A percentile compares a stretch with the other conserved stretches of the same genome.
Evolutionary conservation across 2,888 invertebrate genomes (phyloP).

Genomic region (Julus scanicus): DNA sequence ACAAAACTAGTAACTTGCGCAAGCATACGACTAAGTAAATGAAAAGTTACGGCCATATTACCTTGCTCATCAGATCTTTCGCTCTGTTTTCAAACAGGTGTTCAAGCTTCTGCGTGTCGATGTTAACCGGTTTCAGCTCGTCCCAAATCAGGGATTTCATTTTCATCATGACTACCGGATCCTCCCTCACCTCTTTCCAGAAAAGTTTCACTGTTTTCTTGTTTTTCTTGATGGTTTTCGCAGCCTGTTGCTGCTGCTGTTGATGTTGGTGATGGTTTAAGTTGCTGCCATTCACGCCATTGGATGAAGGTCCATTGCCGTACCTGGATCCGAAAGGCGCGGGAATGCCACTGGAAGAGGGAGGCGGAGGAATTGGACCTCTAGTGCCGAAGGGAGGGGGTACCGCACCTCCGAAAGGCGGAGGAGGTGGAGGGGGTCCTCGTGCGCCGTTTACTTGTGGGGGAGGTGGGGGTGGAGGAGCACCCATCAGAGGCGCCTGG

Average conservation of each 20-base stretch:
- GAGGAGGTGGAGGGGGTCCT: slow-evolving; percentile 56
- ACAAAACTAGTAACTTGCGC: neutral
- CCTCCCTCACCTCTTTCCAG: slow-evolving; percentile 83
- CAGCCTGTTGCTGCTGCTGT: slow-evolving; percentile 61
- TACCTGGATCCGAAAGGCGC: slow-evolving; percentile 64
- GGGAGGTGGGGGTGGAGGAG: slow-evolving; percentile 56
- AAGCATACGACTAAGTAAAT: neutral
- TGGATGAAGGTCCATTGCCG: slow-evolving; percentile 62
- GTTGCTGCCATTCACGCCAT: slow-evolving; percentile 64
- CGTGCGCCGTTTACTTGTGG: slow-evolving; percentile 52
- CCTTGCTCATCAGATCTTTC: slow-evolving; percentile 95
- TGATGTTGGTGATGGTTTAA: slow-evolving; percentile 47
- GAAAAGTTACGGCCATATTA: slow-evolving; percentile 70
- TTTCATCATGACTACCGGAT: slow-evolving; percentile 61
- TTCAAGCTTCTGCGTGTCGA: slow-evolving; percentile 93
- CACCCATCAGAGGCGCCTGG: too few relatives aligned
- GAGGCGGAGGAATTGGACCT: slow-evolving; percentile 62
- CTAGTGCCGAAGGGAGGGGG: slow-evolving; percentile 63
- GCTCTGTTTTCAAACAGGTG: slow-evolving; percentile 96
- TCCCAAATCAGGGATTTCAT: slow-evolving; percentile 80
- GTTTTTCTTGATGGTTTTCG: slow-evolving; percentile 68
- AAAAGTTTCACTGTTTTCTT: slow-evolving; percentile 98
- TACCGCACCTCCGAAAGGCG: slow-evolving; percentile 53
- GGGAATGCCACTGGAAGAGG: slow-evolving; percentile 68
- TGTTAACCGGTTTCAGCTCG: slow-evolving; percentile 81